Conservation (phyloP, 2,113 vertebrate species). For the Anolis carolinensis region DNA sequence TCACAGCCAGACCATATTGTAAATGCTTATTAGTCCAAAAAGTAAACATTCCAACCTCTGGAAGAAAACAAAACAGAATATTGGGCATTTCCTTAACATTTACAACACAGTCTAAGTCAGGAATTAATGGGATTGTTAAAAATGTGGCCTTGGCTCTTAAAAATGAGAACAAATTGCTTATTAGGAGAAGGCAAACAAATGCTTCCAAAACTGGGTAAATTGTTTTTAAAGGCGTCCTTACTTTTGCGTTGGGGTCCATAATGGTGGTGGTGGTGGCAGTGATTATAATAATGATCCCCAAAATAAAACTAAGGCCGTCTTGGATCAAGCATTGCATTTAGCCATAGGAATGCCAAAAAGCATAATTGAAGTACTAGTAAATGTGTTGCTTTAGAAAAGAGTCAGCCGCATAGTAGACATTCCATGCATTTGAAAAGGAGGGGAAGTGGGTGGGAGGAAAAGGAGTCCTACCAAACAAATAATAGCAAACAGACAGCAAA, state of each 20-base stretch:
- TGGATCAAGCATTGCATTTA: no score
- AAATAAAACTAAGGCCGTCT: neutral
- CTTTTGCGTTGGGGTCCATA: neutral
- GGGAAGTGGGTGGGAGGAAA: neutral
- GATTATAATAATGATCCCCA: no score
- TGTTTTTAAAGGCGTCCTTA: neutral
- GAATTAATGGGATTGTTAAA: neutral
- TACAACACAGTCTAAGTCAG: neutral
- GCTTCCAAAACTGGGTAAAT: neutral
- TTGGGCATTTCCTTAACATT: neutral
- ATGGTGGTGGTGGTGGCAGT: no score
- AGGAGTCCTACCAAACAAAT: neutral
- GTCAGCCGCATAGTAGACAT: neutral
- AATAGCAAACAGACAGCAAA: neutral
- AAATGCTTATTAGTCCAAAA: no score
- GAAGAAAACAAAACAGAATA: no score
- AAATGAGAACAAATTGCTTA: neutral
- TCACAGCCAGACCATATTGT: no score
- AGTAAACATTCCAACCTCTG: no score
- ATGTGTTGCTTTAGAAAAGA: fast-evolving
- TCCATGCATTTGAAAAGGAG: neutral
- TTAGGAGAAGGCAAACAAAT: neutral
- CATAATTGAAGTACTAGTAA: neutral
- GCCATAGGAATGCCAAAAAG: neutral
- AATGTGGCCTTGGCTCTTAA: neutral